Conservation (phyloP, 2,888 invertebrate species). For the Stenodera caucasica region DNA sequence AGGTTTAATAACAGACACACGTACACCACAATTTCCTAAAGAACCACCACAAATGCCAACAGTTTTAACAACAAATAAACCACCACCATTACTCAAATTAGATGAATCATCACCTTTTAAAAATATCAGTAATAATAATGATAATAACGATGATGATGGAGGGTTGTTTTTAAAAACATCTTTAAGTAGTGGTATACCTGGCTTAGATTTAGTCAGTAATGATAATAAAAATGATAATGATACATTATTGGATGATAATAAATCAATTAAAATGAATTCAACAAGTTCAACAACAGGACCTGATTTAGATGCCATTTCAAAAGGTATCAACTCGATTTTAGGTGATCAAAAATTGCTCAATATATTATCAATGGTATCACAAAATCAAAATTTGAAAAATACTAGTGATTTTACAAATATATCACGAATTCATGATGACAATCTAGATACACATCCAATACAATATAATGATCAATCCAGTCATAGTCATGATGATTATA, state of each 20-base stretch:
- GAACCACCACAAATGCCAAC: constrained; percentile 13
- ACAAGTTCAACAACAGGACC: constrained; percentile 48
- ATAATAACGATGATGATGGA: constrained; percentile 20
- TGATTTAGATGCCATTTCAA: constrained; percentile 63
- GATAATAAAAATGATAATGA: constrained; percentile 33
- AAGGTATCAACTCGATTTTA: constrained; percentile 64
- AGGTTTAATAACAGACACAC: constrained; percentile 36
- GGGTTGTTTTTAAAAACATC: constrained; percentile 32
- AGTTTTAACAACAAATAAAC: constrained; percentile 8
- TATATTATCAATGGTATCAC: constrained; percentile 59
- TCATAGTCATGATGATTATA: constrained; percentile 30
- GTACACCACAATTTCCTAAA: constrained; percentile 3
- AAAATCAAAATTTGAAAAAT: constrained; percentile 41
- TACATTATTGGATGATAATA: constrained; percentile 16
- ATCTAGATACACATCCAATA: constrained; percentile 8
- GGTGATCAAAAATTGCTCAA: constrained; percentile 67
- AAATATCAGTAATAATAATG: not conserved
- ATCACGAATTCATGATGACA: constrained; percentile 21
- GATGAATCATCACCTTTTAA: not conserved
- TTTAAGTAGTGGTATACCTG: constrained; percentile 66
- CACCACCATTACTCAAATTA: constrained; percentile 33
- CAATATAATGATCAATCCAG: constrained; percentile 35
- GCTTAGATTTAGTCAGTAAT: constrained; percentile 69
- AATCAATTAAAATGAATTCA: not conserved
- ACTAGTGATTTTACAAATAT: constrained; percentile 40